phyloP scores from a whole-genome alignment of 2,113 vertebrate species.

The Megaceryle maxima region DNA sequence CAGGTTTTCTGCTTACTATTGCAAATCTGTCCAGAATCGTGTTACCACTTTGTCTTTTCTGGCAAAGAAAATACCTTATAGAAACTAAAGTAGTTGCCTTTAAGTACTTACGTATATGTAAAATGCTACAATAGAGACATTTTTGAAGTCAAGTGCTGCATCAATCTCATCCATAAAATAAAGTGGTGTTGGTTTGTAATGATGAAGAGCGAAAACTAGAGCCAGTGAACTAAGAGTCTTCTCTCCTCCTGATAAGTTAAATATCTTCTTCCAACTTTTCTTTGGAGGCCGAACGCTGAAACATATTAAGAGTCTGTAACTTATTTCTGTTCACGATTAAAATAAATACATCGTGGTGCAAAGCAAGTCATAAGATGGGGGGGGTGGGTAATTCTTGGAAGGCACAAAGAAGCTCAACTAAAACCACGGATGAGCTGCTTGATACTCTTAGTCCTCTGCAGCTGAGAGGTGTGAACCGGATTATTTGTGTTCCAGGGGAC shows the following conservation, averaged over 20 bases:
- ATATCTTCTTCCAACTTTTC: constrained; percentile 99
- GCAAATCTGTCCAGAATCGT: accelerated
- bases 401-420: neutral
- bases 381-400: neutral
- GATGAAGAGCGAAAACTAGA: constrained; percentile 95
- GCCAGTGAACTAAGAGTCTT: constrained; percentile 97
- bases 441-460: neutral
- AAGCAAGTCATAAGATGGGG: neutral
- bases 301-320: neutral
- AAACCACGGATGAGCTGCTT: neutral
- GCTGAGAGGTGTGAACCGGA: accelerated
- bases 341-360: accelerated
- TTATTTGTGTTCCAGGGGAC: neutral
- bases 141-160: constrained; percentile 96
- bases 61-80: neutral
- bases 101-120: constrained; percentile 94
- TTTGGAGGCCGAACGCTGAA: constrained; percentile 94
- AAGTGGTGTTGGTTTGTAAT: constrained; percentile 95
- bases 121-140: constrained; percentile 96
- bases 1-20: neutral
- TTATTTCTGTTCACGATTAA: neutral
- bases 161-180: constrained; percentile 99
- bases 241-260: constrained; percentile 96
- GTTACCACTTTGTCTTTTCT: neutral
- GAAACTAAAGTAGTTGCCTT: accelerated